Base-by-base conservation (phyloP, 2,888 invertebrate species). In the Melanotus villosus region DNA sequence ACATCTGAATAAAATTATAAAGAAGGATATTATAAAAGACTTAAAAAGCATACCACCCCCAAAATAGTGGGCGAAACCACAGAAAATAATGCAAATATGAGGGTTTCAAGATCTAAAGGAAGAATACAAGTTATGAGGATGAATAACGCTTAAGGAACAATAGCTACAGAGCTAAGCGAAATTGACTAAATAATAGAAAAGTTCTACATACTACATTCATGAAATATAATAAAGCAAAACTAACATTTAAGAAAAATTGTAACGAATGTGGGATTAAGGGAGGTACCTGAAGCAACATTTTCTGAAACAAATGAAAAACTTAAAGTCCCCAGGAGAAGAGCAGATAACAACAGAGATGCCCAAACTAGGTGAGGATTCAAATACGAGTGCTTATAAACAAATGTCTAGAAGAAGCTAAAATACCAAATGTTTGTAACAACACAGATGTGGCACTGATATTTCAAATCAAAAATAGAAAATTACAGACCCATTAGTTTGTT, bases 21-120 rank as follows among this genome's bases (percentile, higher is more conserved):
- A 41, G 41, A 41, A 41, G 14, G 41, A 41, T 2, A 41, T 9
- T 3, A 41, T 12, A 41, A 16, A 12, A 41, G 16, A 34, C n/a
- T 16, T 41, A 26, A 16, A 16, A n/a, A 34, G 10, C 34, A 34
- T 34, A 34, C n/a, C 2, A 34, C 10, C 26, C 6, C 41, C n/a
- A 41, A 9, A 41, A 41, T 12, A 16, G 41, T 41, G n/a, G 9
- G 2, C 3, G 16, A 41, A n/a, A 41, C 41, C 16, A 41, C 14
- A 41, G 14, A 47, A 47, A 47, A 47, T 3, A 47, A 47, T n/a
- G 12, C 10, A 47, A 47, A 47, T n/a, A 47, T 18, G 47, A 47
- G 12, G 12, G 21, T 47, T 1, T 47, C 21, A 47, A 47, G 47
- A 47, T 47, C 47, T 7, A 47, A 21, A 47, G 47, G 47, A 47